phyloP scores from a whole-genome alignment of 2,113 vertebrate genomes.

The Neodontobutis hainanensis region DNA sequence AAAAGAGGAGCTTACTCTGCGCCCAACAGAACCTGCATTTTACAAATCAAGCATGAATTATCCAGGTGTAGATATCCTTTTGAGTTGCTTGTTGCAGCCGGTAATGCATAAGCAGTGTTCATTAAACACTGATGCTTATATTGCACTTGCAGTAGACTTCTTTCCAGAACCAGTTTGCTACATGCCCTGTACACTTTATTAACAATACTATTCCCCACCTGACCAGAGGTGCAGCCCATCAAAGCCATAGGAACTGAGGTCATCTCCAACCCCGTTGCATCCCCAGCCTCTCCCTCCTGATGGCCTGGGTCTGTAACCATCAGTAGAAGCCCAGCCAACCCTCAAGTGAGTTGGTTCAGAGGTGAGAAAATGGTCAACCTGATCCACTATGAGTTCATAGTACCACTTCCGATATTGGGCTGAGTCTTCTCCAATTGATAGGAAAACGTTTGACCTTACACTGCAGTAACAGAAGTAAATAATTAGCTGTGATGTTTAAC shows the following conservation, averaged over 20 bases:
- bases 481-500: too few relatives aligned
- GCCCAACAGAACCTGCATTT: slow-evolving; percentile 84
- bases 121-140: too few relatives aligned
- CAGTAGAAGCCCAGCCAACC: slow-evolving; percentile 92
- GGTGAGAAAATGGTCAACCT: slow-evolving; percentile 86
- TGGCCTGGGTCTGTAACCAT: slow-evolving; percentile 87
- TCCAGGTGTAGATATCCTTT: too few relatives aligned
- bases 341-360: slow-evolving; percentile 91
- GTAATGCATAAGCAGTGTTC: too few relatives aligned
- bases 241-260: slow-evolving; percentile 92
- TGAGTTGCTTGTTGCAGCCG: too few relatives aligned
- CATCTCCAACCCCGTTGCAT: slow-evolving; percentile 90
- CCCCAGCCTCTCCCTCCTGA: slow-evolving; percentile 91
- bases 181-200: not conserved
- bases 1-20: slow-evolving; percentile 88
- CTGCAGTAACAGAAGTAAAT: slow-evolving; percentile 66
- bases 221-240: slow-evolving; percentile 96
- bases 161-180: too few relatives aligned
- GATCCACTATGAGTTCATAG: slow-evolving; percentile 91
- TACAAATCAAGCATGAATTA: not conserved
- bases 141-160: too few relatives aligned
- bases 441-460: slow-evolving; percentile 91
- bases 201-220: slow-evolving; percentile 73
- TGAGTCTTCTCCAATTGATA: slow-evolving; percentile 88
- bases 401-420: slow-evolving; percentile 96